Conservation (phyloP, 2,797 vertebrate genomes). For the Distichodus sexfasciatus region DNA sequence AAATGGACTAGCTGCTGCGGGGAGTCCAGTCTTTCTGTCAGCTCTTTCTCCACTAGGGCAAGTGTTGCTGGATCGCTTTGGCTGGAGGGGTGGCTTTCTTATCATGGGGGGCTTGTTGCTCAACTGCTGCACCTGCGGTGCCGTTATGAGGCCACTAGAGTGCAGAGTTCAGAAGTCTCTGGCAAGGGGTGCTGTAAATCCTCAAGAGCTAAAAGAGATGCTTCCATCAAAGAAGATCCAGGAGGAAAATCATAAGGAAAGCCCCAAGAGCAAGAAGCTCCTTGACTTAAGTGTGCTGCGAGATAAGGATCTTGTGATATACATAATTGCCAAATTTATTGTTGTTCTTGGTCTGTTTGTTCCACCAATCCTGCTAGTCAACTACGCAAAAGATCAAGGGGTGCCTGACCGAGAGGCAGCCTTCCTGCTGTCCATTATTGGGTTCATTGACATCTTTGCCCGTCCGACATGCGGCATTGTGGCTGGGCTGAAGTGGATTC, state of each 20-base stretch:
- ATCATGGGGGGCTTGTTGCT: constrained; percentile 79
- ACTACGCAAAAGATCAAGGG: constrained; percentile 79
- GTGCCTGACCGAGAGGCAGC: constrained; percentile 77
- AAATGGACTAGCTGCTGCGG: constrained; percentile 79
- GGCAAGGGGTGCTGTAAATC: constrained; percentile 54
- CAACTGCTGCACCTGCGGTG: constrained; percentile 79
- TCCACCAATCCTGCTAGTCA: constrained; percentile 77
- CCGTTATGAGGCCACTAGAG: constrained; percentile 76
- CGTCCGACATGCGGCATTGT: constrained; percentile 79
- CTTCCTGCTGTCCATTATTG: constrained; percentile 77
- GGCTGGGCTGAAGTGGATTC: constrained; percentile 71
- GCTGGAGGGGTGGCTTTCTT: constrained; percentile 80
- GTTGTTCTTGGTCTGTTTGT: constrained; percentile 79
- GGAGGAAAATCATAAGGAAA: constrained; percentile 52
- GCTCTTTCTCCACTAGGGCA: constrained; percentile 77
- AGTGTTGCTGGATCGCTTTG: constrained; percentile 72
- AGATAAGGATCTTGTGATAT: constrained; percentile 71
- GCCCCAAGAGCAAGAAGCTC: constrained; percentile 61
- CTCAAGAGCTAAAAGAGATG: constrained; percentile 70
- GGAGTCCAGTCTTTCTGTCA: constrained; percentile 79
- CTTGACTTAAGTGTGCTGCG: constrained; percentile 76
- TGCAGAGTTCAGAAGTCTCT: constrained; percentile 49
- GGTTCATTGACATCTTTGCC: constrained; percentile 80
- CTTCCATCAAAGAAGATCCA: constrained; percentile 55
- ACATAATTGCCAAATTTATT: constrained; percentile 74